Base-by-base conservation (phyloP, 2,113 vertebrate species). In the Melanocharis versteri region DNA sequence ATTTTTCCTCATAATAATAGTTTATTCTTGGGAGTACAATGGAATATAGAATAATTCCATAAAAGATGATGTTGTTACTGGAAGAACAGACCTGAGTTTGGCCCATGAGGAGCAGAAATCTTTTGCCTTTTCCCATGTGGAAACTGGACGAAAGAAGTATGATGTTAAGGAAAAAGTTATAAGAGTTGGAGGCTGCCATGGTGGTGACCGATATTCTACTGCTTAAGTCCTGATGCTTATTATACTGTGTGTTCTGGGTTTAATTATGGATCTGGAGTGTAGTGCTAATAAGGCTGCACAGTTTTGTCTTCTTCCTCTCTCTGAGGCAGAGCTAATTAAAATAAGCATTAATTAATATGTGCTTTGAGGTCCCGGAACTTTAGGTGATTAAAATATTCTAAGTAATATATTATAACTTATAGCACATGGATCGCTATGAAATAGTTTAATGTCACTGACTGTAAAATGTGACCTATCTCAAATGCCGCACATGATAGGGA, bases 381-480 rank as follows among this genome's bases (percentile, higher is more conserved):
- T 70, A 91, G 62, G 13, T 94, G 82, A 94, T 96, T 96, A 88
- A 94, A 96, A 92, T 95, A 83, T 90, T 95, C 94, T 95, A 81
- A 93, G 88, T 91, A 91, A 71, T 96, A 60, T 89, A 87, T 93
- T 94, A 53, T 77, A 82, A 91, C 79, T 83, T 94, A 50, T 11
- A 90, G 70, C 45, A 18, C 73, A 39, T 65, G 64, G 69, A 81
- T 89, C 47, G 45, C 58, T 76, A 24, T 83, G 81, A 76, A 94
- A 48, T 40, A 82, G 37, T 91, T 94, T 87, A 70, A 83, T 94
- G 76, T 86, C 75, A 45, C 68, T 64, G 54, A n/a, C 65, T 65
- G 13, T 87, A 94, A 95, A 90, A 91, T 73, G 58, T 79, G 45
- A 62, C 77, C 77, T 45, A 56, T 79, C 57, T 93, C 70, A 58